Conservation (phyloP, 2,797 vertebrate species). For the Ambastaia sidthimunki region DNA sequence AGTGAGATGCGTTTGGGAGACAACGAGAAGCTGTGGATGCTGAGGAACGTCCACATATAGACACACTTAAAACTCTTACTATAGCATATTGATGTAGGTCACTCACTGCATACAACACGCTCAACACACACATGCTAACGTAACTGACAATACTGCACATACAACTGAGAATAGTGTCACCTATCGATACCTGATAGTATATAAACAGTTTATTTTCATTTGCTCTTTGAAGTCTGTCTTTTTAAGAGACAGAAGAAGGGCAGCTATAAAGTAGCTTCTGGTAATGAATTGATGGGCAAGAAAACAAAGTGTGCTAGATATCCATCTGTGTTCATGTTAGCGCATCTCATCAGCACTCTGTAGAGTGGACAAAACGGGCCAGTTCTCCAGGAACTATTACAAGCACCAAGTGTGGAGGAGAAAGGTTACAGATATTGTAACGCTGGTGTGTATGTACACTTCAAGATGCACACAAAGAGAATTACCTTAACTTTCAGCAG, state of each 20-base stretch:
- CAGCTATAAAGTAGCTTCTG: slow-evolving; percentile 18
- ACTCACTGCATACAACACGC: slow-evolving; percentile 1
- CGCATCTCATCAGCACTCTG: slow-evolving; percentile 33
- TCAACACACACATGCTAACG: background rate
- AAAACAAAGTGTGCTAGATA: slow-evolving; percentile 44
- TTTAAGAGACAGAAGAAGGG: slow-evolving; percentile 22
- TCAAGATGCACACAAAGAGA: too few relatives aligned
- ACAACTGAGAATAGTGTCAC: slow-evolving; percentile 5
- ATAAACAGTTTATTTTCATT: slow-evolving; percentile 7
- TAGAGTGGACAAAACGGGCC: slow-evolving; percentile 37
- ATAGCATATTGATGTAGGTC: slow-evolving; percentile 28
- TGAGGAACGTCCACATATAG: slow-evolving; percentile 8
- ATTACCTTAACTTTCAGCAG: too few relatives aligned
- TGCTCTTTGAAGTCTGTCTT: background rate
- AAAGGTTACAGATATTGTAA: background rate
- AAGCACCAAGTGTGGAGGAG: slow-evolving; percentile 14
- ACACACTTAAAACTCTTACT: slow-evolving; percentile 32
- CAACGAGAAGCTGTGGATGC: background rate
- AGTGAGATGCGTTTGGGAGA: slow-evolving; percentile 31
- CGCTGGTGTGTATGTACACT: too few relatives aligned
- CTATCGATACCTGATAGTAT: background rate
- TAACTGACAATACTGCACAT: background rate
- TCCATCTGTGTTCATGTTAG: slow-evolving; percentile 44
- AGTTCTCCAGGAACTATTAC: slow-evolving; percentile 27
- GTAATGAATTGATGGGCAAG: slow-evolving; percentile 33